A percentile compares a stretch with the other conserved stretches of the same genome.
Conservation (phyloP, 1,140 invertebrate species). For the Cotesia vestalis region DNA sequence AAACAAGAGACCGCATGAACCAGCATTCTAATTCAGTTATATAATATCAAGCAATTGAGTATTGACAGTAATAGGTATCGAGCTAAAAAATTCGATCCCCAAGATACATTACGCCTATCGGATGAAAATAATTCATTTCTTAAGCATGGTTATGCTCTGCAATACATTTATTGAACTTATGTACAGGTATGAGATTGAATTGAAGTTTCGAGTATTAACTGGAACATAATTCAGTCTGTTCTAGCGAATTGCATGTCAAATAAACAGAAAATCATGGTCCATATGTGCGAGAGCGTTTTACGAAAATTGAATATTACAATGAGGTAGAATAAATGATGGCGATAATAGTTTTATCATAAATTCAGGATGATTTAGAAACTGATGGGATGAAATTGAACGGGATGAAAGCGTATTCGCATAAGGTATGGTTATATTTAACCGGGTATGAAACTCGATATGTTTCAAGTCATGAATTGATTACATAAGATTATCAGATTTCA, state of each 20-base stretch:
- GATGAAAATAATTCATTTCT: background rate
- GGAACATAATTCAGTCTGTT: background rate
- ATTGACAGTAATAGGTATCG: too few species aligned
- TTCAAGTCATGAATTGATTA: conserved; percentile 26
- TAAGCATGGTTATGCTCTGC: background rate
- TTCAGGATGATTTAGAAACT: conserved; percentile 16
- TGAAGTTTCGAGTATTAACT: too few species aligned
- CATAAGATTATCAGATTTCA: conserved; percentile 24
- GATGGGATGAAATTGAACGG: conserved; percentile 15
- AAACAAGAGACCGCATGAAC: too few species aligned
- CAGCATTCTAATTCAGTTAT: too few species aligned
- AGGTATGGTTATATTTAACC: background rate
- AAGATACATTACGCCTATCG: too few species aligned
- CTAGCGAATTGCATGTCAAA: conserved; percentile 32
- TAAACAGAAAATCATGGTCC: conserved; percentile 28
- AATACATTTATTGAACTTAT: too few species aligned
- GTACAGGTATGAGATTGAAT: too few species aligned
- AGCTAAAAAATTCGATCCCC: too few species aligned
- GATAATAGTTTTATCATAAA: conserved; percentile 18
- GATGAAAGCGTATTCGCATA: conserved; percentile 2
- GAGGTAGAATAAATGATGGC: conserved; percentile 8
- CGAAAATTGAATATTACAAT: conserved; percentile 37
- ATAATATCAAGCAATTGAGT: too few species aligned
- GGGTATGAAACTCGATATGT: conserved; percentile 20
- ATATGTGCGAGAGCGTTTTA: conserved; percentile 26